Conservation (phyloP, 2,113 vertebrate genomes). For the Poecile atricapillus region DNA sequence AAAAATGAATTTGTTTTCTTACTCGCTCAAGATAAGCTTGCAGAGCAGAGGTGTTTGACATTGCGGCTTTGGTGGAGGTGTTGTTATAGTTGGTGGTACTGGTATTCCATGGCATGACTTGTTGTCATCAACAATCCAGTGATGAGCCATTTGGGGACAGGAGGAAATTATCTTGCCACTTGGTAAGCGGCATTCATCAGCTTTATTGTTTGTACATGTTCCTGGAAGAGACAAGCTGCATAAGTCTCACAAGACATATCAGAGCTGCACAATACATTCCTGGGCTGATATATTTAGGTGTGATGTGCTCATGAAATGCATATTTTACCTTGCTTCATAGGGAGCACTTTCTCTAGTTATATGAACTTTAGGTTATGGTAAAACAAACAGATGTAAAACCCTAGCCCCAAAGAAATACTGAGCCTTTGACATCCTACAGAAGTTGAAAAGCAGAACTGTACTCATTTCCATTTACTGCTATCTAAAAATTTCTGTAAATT, state of each 20-base stretch:
- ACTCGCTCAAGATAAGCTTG: conserved; percentile 80
- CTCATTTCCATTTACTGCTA: not conserved
- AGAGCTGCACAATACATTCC: not conserved
- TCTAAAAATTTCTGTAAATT: not conserved
- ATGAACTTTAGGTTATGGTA: not conserved
- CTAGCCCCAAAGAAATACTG: not conserved
- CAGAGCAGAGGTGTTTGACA: conserved; percentile 56
- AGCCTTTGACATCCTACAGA: not conserved
- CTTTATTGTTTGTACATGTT: conserved; percentile 80
- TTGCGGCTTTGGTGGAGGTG: not conserved
- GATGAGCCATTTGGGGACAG: conserved; percentile 73
- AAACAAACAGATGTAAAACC: not conserved
- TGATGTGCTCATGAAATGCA: not conserved
- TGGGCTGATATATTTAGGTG: not conserved
- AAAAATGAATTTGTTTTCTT: conserved; percentile 38
- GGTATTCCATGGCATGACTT: conserved; percentile 48
- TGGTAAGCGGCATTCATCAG: conserved; percentile 84
- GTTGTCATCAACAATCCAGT: conserved; percentile 72
- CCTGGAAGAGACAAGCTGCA: conserved; percentile 63
- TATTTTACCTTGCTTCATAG: not conserved
- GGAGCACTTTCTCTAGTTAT: not conserved
- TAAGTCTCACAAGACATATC: not conserved
- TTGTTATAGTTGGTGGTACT: not conserved
- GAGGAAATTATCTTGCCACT: conserved; percentile 58
- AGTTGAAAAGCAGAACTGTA: not conserved